Conservation (phyloP, 2,797 vertebrate genomes). For the Propithecus perrieri region DNA sequence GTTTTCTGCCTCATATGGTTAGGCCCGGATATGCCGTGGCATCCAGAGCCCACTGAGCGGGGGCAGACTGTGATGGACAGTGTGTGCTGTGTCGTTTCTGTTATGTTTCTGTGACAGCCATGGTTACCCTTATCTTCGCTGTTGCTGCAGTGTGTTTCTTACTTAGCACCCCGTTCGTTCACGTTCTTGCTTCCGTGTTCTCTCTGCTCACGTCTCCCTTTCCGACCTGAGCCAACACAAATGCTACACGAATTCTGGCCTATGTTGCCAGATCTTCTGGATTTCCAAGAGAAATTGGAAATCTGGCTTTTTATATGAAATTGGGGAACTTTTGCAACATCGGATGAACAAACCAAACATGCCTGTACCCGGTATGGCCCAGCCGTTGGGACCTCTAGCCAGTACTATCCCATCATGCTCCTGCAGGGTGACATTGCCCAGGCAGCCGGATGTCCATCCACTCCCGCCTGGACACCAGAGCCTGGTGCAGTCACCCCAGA, state of each 20-base stretch:
- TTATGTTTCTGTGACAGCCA: no score
- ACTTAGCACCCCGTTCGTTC: not conserved
- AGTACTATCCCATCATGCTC: not conserved
- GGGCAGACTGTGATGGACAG: no score
- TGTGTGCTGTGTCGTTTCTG: not conserved
- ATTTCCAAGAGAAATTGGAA: constrained; percentile 32
- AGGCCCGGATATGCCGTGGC: not conserved
- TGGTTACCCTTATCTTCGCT: not conserved
- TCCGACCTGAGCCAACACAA: not conserved
- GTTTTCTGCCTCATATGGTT: not conserved
- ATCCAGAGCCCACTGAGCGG: not conserved
- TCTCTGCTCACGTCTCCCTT: not conserved
- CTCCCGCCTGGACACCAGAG: not conserved
- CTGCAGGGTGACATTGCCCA: not conserved
- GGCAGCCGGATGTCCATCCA: not conserved
- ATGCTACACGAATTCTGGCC: not conserved
- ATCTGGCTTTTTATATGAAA: not conserved
- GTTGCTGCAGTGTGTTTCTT: not conserved
- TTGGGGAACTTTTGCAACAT: not conserved
- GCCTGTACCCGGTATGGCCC: not conserved
- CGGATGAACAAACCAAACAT: not conserved
- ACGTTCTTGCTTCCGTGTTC: not conserved
- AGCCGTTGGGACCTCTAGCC: not conserved
- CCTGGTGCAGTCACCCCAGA: not conserved
- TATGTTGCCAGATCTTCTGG: not conserved